These are phyloP conservation scores for Hydrolagus affinis DNA, from an alignment of 2,113 vertebrate genomes.

Conservation along the genomic window DNA sequence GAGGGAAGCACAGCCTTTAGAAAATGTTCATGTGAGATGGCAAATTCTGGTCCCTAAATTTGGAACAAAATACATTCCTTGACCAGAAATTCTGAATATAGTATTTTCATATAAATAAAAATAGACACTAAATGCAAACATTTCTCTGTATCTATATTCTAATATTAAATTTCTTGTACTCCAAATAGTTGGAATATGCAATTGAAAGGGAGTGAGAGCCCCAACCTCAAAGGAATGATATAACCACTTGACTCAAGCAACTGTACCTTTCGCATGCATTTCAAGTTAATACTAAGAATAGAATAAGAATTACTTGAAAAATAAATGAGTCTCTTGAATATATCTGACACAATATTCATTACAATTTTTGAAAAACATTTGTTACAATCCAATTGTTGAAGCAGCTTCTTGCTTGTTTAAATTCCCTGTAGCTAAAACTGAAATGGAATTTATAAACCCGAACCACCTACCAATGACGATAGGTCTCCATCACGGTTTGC, in stretches of 20 bases:
- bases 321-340: no score
- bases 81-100: background rate
- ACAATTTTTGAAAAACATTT: no score
- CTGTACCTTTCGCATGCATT: no score
- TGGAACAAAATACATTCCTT: background rate
- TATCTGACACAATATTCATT: no score
- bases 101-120: background rate
- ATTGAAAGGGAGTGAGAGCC: no score
- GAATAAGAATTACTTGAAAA: no score
- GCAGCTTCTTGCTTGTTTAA: no score
- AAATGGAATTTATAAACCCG: background rate
- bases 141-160: background rate
- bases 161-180: background rate
- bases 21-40: conserved; percentile 60
- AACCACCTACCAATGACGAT: conserved; percentile 46
- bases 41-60: conserved; percentile 52
- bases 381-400: no score
- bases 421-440: background rate
- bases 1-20: conserved; percentile 48
- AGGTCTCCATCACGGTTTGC: conserved; percentile 63
- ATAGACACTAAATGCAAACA: background rate
- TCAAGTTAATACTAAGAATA: no score
- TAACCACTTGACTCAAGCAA: no score
- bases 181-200: background rate
- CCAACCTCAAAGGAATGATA: no score